phyloP scores from a whole-genome alignment of 1,140 invertebrate species.

The Andricus grossulariae region DNA sequence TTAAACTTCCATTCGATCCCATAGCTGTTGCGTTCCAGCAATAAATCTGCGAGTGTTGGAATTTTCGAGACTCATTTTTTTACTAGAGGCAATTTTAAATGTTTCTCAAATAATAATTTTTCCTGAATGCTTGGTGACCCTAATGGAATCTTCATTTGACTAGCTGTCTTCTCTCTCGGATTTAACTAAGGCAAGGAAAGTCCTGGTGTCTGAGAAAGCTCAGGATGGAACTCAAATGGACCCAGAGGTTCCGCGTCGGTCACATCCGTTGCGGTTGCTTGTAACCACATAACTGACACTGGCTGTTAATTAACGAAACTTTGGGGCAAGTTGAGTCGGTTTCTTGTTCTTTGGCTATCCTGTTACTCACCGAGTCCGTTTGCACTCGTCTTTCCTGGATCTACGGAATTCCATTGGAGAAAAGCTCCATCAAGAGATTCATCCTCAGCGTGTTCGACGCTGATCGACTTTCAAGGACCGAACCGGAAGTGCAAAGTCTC shows the following conservation, averaged over 20 bases:
- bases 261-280: conserved; percentile 45
- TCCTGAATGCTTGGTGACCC: too few species aligned
- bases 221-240: conserved; percentile 39
- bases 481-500: conserved; percentile 9
- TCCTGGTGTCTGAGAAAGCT: background rate
- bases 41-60: too few species aligned
- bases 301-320: conserved; percentile 57
- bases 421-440: background rate
- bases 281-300: conserved; percentile 49
- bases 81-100: too few species aligned
- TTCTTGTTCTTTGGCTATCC: conserved; percentile 43
- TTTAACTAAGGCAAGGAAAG: too few species aligned
- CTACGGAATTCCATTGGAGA: conserved; percentile 28
- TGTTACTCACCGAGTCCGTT: conserved; percentile 39
- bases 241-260: conserved; percentile 42
- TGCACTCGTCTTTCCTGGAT: conserved; percentile 36
- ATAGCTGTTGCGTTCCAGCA: too few species aligned
- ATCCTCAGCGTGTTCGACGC: background rate
- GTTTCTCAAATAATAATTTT: too few species aligned
- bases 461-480: conserved; percentile 4
- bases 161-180: too few species aligned
- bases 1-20: too few species aligned
- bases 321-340: conserved; percentile 47
- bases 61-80: too few species aligned
- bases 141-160: too few species aligned